phyloP scores from a whole-genome alignment of 2,113 vertebrate species.

The Lagopus leucura region DNA sequence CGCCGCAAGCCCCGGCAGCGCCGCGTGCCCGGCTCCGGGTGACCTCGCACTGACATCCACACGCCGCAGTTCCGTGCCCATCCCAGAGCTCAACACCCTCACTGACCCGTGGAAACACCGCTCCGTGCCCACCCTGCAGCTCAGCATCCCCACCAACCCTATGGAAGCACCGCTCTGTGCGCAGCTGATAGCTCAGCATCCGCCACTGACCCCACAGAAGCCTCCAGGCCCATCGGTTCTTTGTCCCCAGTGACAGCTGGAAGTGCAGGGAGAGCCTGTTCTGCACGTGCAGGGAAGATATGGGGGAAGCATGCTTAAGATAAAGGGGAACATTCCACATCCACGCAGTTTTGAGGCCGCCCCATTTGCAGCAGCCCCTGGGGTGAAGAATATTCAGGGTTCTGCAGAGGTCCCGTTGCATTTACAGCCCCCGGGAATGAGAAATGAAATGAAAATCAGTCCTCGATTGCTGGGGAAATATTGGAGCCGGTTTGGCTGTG shows the following conservation, averaged over 20 bases:
- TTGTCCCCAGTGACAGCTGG: background rate
- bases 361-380: rapidly evolving
- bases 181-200: background rate
- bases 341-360: rapidly evolving
- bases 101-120: background rate
- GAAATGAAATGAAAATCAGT: background rate
- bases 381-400: rapidly evolving
- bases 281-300: rapidly evolving
- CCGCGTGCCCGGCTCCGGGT: background rate
- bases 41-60: background rate
- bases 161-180: background rate
- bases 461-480: background rate
- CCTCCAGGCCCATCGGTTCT: background rate
- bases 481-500: rapidly evolving
- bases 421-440: background rate
- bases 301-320: rapidly evolving
- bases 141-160: background rate
- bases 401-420: rapidly evolving
- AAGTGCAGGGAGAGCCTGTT: rapidly evolving
- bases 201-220: background rate
- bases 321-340: rapidly evolving
- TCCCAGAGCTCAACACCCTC: background rate
- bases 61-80: no score
- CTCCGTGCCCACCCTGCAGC: background rate
- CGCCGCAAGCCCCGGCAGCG: background rate